phyloP scores from a whole-genome alignment of 2,888 invertebrate species.

The Lycocerus yunnanus region DNA sequence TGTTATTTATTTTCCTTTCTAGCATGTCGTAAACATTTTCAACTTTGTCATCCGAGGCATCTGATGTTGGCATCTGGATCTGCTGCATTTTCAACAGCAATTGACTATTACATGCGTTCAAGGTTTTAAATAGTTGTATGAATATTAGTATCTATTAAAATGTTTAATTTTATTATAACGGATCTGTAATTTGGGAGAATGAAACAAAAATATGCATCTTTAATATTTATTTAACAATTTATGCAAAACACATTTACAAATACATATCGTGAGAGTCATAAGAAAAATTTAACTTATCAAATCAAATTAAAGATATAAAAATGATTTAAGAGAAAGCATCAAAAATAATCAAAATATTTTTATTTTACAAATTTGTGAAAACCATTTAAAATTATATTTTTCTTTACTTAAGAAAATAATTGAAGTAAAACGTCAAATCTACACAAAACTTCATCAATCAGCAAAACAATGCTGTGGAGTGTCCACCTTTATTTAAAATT shows the following conservation, averaged over 20 bases:
- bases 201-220: neutral
- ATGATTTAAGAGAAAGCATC: neutral
- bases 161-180: neutral
- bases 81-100: slow-evolving; percentile 94
- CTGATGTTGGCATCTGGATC: slow-evolving; percentile 79
- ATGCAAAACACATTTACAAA: neutral
- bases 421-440: no score
- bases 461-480: neutral
- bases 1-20: no score
- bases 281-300: neutral
- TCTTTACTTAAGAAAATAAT: no score
- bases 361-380: neutral
- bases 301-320: neutral
- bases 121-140: slow-evolving; percentile 33
- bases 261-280: neutral
- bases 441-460: no score
- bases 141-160: neutral
- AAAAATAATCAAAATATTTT: neutral
- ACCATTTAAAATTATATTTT: neutral
- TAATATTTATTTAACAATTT: neutral
- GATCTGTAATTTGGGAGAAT: neutral
- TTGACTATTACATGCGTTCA: slow-evolving; percentile 91
- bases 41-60: no score
- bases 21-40: no score
- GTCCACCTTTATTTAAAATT: neutral